Base-by-base conservation (phyloP, 2,888 invertebrate genomes). In the Pandemis cinnamomeana region DNA sequence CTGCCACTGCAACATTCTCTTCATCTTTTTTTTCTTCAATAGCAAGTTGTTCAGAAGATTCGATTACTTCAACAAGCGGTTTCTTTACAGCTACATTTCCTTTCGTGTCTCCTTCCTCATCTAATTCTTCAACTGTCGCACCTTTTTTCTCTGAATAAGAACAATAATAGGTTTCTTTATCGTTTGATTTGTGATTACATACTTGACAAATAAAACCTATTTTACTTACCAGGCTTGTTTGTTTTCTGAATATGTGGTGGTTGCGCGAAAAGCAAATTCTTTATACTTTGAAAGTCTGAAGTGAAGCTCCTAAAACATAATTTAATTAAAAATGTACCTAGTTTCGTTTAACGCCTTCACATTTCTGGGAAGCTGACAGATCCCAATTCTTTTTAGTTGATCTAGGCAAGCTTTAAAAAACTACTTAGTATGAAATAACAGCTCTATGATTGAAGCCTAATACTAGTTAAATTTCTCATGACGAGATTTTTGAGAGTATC, bases 11-110 rank as follows among this genome's bases (percentile, higher is more conserved):
- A 71, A 78, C 53, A 71, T 79, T 20, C 20, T 55, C 55, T n/a
- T 55, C 55, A 20, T 20, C 20, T 55, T 55, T 55, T 6, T 55
- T 55, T 7, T 55, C 55, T 20, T 72, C 76, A 71, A 78, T 53
- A 72, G 79, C 79, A 72, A 81, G 82, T 44, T 84, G 79, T 5
- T 83, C 82, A 48, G 76, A 70, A 41, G 81, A 77, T 55, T 89
- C 89, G 58, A 92, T 85, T 4, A 92, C 85, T 85, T 93, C 88
- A 77, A 91, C 85, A 2, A 92, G 76, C 0, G 90, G 84, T 80
- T 90, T 92, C 68, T 80, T 86, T 79, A 86, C 85, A 20, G 81
- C 89, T 36, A 78, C 77, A n/a, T 72, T 80, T 69, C 82, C 81
- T 7, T 80, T 67, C 5, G 77, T 62, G 7, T 76, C 74, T 13